phyloP scores from a whole-genome alignment of 2,888 invertebrate species.

The Parnassius orleans region DNA sequence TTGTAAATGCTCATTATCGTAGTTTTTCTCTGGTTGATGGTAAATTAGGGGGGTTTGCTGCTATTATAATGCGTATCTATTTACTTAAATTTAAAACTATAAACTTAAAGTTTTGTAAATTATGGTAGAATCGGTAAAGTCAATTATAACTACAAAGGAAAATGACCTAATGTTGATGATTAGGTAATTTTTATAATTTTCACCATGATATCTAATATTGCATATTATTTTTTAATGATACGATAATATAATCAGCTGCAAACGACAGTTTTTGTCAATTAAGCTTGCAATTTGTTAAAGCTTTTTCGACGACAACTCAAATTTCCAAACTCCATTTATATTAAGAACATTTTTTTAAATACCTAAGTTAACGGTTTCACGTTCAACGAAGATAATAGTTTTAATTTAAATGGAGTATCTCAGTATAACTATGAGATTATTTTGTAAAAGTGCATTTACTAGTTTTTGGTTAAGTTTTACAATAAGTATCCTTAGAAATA shows the following conservation, averaged over 20 bases:
- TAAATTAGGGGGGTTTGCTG: constrained; percentile 42
- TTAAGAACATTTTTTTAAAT: background rate
- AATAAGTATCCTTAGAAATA: background rate
- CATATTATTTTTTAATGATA: background rate
- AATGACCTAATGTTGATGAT: no score
- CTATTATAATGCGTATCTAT: constrained; percentile 28
- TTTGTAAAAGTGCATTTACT: constrained; percentile 35
- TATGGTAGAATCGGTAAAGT: no score
- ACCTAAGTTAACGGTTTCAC: no score
- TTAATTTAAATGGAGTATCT: constrained; percentile 8
- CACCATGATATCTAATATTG: no score
- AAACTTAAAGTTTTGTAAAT: no score
- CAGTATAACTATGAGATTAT: constrained; percentile 15
- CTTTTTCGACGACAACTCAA: constrained; percentile 51
- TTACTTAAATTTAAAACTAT: no score
- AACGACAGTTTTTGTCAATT: constrained; percentile 52
- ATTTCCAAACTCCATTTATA: constrained; percentile 20
- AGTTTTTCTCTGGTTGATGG: constrained; percentile 12
- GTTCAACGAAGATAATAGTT: background rate
- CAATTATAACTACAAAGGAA: no score
- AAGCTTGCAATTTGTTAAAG: constrained; percentile 43
- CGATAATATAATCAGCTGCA: constrained; percentile 42
- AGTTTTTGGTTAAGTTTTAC: constrained; percentile 12
- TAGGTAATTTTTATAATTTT: no score
- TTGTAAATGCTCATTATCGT: background rate